Evolutionary conservation across 2,113 vertebrate species (phyloP), one percentile per base, ranked within the genome.

Genomic region (Rhinoderma darwinii): DNA sequence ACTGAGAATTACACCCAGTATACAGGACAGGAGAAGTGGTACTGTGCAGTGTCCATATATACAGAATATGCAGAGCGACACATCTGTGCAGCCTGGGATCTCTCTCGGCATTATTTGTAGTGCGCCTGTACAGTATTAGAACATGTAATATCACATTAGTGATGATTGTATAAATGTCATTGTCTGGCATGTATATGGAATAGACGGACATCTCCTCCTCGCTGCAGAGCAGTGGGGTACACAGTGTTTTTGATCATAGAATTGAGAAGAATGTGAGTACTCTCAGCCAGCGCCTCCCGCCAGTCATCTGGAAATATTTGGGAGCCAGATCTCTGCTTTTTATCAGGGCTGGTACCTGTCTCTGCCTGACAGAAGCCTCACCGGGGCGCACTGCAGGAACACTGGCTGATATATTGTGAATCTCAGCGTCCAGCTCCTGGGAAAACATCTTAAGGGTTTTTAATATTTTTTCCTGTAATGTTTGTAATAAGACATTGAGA

Each of bases 291-390:
- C 32, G 66, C 68, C 75, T 76, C 74, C 44, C 74, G 32, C 27
- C 50, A 63, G 50, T 90, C 93, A 93, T 91, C 91, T 94, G 93
- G 90, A 92, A 94, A 94, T 93, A 89, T 90, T 93, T 92, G 91
- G 84, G 88, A 88, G 88, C 88, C 90, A 82, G 91, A 91, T 94
- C 93, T 94, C 93, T 94, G 94, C n/a, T 91, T 92, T 93, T 93
- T 93, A 92, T 95, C 92, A 92, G 90, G 90, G 91, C 92, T 92
- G 90, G 90, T 94, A 93, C 93, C 93, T 94, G 91, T 92, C 93
- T 93, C 89, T 93, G 91, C 93, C 93, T 92, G 91, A 94, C 93
- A 91, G 93, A 91, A 89, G 90, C 90, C 89, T 90, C 89, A 91
- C 89, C 92, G 92, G 92, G 89, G 93, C 89, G 92, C 91, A 93